Evolutionary conservation across 2,888 invertebrate species (phyloP).

Genomic region (Ennomos fuscantarius): DNA sequence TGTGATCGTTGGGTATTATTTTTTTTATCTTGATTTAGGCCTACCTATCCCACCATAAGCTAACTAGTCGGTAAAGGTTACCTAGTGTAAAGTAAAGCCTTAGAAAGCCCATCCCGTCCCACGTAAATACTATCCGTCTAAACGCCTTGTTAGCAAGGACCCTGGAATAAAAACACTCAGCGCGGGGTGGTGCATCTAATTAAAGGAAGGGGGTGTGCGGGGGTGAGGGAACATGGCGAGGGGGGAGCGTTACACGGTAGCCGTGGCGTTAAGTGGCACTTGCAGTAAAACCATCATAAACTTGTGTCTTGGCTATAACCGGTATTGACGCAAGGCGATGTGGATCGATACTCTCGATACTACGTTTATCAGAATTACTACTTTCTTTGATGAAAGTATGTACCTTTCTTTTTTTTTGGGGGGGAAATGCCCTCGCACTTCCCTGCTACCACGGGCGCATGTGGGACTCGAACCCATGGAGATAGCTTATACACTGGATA

Average conservation of each 20-base stretch:
- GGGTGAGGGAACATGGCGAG: conserved; percentile 9
- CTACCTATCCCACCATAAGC: no score
- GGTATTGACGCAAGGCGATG: conserved; percentile 52
- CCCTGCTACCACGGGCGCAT: no score
- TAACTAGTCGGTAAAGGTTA: neutral
- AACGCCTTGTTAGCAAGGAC: conserved; percentile 38
- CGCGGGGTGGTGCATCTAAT: conserved; percentile 44
- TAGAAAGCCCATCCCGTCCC: conserved; percentile 6
- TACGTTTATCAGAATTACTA: no score
- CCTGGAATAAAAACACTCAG: conserved; percentile 34
- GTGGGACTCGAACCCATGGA: no score
- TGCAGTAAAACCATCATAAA: conserved; percentile 82
- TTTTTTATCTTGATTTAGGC: no score
- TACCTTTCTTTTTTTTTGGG: no score
- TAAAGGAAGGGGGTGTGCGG: conserved; percentile 33
- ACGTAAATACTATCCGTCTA: conserved; percentile 24
- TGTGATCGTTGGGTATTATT: no score
- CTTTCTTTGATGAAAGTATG: no score
- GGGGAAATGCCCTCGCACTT: no score
- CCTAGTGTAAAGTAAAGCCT: neutral
- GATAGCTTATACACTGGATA: no score
- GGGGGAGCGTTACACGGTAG: conserved; percentile 34
- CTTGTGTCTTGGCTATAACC: conserved; percentile 70
- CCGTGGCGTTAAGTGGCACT: conserved; percentile 77
- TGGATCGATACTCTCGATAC: conserved; percentile 30